Evolutionary conservation across 2,888 invertebrate species (phyloP).

Genomic region (Odontocerum albicorne): DNA sequence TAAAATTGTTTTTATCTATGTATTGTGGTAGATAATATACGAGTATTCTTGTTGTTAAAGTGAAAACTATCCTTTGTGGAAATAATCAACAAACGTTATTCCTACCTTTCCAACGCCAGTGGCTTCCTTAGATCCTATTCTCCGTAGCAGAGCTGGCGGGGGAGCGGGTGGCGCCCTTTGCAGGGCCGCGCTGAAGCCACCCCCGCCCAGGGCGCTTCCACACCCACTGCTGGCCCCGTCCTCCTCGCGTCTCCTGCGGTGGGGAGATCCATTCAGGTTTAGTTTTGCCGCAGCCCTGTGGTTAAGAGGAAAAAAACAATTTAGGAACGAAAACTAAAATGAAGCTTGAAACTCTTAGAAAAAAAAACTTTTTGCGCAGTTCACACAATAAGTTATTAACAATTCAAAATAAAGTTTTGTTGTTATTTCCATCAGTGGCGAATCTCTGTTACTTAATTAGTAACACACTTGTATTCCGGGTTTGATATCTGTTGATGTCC

Average conservation of each 20-base stretch:
- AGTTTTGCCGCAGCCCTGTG: slow-evolving; percentile 69
- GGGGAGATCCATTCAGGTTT: slow-evolving; percentile 64
- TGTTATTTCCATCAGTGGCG: too few species aligned
- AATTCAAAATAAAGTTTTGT: too few species aligned
- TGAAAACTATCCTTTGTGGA: not conserved
- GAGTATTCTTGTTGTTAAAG: too few species aligned
- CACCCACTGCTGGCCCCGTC: slow-evolving; percentile 48
- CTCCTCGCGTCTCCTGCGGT: slow-evolving; percentile 59
- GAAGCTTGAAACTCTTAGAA: too few species aligned
- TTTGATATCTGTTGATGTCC: too few species aligned
- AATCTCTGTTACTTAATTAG: too few species aligned
- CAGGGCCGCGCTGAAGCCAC: slow-evolving; percentile 72
- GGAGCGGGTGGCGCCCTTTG: slow-evolving; percentile 75
- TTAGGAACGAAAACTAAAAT: too few species aligned
- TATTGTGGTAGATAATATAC: too few species aligned
- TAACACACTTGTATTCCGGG: too few species aligned
- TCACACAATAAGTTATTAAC: too few species aligned
- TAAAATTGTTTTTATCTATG: not conserved
- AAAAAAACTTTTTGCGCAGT: too few species aligned
- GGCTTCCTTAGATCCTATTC: slow-evolving; percentile 75
- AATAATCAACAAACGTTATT: slow-evolving; percentile 1
- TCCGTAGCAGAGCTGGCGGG: slow-evolving; percentile 74
- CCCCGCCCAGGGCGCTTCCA: slow-evolving; percentile 51
- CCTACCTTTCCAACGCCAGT: slow-evolving; percentile 83
- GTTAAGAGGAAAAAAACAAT: slow-evolving; percentile 38